Conservation (phyloP, 1,140 invertebrate species). For the Cotesia typhae region DNA sequence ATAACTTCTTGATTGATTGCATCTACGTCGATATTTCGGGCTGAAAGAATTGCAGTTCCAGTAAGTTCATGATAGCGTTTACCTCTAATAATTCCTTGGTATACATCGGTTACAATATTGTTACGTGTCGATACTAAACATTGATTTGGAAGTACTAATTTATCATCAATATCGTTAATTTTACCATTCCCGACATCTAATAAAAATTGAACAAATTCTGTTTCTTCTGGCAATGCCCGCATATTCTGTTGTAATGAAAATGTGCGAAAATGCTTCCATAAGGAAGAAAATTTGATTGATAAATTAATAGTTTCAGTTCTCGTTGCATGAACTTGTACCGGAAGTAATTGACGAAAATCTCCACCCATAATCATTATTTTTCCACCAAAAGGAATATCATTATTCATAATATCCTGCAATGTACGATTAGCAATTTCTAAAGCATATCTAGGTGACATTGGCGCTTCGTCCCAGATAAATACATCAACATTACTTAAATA, state of each 20-base stretch:
- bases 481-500: too few relatives aligned
- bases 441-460: slow-evolving; percentile 42
- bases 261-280: slow-evolving; percentile 32
- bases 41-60: slow-evolving; percentile 33
- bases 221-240: slow-evolving; percentile 26
- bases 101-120: slow-evolving; percentile 25
- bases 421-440: slow-evolving; percentile 36
- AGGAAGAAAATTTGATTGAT: slow-evolving; percentile 34
- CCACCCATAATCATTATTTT: slow-evolving; percentile 44
- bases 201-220: slow-evolving; percentile 37
- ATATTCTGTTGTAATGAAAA: slow-evolving; percentile 34
- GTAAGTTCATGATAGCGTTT: slow-evolving; percentile 29
- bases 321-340: slow-evolving; percentile 31
- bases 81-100: slow-evolving; percentile 20
- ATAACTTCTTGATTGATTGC: slow-evolving; percentile 36
- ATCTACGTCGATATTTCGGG: slow-evolving; percentile 36
- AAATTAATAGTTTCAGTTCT: slow-evolving; percentile 32
- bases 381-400: slow-evolving; percentile 37
- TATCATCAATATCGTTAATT: slow-evolving; percentile 22
- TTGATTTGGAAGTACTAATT: slow-evolving; percentile 20
- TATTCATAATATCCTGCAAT: slow-evolving; percentile 40
- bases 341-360: slow-evolving; percentile 25
- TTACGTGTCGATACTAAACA: slow-evolving; percentile 8
- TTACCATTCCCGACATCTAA: slow-evolving; percentile 36
- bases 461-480: slow-evolving; percentile 37